These are phyloP conservation scores for Drosophila willistoni DNA, from an alignment of 1,140 invertebrate genomes.

Conservation along the genomic window DNA sequence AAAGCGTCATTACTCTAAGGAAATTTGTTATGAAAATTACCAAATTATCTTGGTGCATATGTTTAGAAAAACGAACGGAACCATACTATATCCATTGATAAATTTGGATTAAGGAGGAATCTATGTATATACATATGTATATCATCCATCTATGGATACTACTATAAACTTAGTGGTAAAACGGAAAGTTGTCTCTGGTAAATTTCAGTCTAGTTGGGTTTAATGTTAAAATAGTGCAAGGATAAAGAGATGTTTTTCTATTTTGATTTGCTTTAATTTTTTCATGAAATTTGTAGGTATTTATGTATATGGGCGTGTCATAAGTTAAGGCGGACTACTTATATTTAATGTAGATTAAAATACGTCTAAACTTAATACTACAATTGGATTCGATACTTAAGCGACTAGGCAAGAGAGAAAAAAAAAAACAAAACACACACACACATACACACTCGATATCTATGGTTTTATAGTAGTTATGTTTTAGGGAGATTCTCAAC, in stretches of 20 bases:
- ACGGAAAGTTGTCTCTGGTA: too few species aligned
- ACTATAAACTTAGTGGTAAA: too few species aligned
- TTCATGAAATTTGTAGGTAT: neutral
- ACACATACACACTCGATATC: neutral
- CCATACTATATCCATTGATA: too few species aligned
- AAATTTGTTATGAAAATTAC: too few species aligned
- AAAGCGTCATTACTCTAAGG: too few species aligned
- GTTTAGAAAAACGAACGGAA: too few species aligned
- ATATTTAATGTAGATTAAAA: slow-evolving; percentile 32
- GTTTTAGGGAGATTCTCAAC: slow-evolving; percentile 20
- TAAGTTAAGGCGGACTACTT: slow-evolving; percentile 74
- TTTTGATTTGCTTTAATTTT: neutral
- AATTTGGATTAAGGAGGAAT: too few species aligned
- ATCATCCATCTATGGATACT: too few species aligned
- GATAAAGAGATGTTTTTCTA: neutral
- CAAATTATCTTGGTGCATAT: too few species aligned
- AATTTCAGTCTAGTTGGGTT: too few species aligned
- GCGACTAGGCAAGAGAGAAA: neutral
- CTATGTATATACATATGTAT: too few species aligned
- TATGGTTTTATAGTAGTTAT: neutral
- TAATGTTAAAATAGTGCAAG: neutral
- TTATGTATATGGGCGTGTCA: slow-evolving; percentile 58
- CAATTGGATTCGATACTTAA: slow-evolving; percentile 1
- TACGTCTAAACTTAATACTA: slow-evolving; percentile 30
- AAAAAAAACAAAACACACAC: slow-evolving; percentile 30